Conservation (phyloP, 2,797 vertebrate species). For the Myotis planiceps region DNA sequence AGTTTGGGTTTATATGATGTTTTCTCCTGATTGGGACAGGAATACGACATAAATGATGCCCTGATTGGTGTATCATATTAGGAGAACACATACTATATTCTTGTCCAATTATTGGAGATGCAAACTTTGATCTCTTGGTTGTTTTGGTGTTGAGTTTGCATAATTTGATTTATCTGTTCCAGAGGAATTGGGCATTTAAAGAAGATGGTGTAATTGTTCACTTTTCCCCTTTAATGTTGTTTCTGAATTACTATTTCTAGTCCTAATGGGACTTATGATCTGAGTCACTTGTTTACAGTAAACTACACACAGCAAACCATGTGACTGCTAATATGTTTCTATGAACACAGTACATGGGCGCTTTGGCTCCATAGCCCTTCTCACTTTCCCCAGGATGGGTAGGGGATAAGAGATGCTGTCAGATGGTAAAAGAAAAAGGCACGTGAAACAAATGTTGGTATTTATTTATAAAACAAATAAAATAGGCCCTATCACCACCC, state of each 20-base stretch:
- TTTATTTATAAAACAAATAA: constrained; percentile 69
- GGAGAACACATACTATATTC: not conserved
- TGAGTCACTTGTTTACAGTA: not conserved
- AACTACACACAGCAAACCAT: not conserved
- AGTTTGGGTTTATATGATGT: not conserved
- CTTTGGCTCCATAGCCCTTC: not conserved
- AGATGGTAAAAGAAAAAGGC: constrained; percentile 19
- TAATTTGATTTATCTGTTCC: not conserved
- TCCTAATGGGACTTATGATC: not conserved
- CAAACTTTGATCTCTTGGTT: not conserved
- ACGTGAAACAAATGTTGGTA: not conserved
- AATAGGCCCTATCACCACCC: not conserved
- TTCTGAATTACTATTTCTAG: not conserved
- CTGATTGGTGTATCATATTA: not conserved
- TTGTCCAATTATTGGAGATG: not conserved
- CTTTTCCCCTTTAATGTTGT: not conserved
- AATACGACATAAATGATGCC: not conserved
- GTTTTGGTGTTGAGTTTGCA: not conserved
- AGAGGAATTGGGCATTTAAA: not conserved
- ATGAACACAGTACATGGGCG: not conserved
- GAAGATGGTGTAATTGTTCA: not conserved
- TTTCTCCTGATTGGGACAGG: constrained; percentile 3
- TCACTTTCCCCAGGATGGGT: not conserved
- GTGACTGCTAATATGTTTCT: not conserved
- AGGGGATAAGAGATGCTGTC: not conserved